Evolutionary conservation across 2,797 vertebrate species (phyloP).

Genomic region (Falco columbarius): DNA sequence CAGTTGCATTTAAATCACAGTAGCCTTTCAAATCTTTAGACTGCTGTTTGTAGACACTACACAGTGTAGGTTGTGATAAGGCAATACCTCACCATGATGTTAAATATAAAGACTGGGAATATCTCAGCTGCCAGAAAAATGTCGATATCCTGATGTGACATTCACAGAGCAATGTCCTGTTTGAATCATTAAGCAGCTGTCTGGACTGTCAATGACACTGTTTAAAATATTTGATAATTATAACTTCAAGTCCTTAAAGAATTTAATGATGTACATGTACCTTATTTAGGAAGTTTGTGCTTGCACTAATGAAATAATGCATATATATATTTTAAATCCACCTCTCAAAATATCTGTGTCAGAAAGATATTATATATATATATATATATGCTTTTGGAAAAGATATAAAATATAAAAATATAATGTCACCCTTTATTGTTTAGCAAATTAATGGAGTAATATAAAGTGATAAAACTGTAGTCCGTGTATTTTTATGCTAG

Average conservation of each 20-base stretch:
- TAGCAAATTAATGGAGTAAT: background rate
- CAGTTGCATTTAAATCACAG: conserved; percentile 50
- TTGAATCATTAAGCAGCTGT: conserved; percentile 35
- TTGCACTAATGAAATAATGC: background rate
- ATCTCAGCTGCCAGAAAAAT: background rate
- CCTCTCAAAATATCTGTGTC: background rate
- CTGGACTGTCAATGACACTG: background rate
- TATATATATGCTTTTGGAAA: too few relatives aligned
- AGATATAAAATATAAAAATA: background rate
- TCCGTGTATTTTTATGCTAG: background rate
- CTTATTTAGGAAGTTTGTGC: background rate
- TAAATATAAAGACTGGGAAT: conserved; percentile 17
- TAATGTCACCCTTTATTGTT: background rate
- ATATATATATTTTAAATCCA: background rate
- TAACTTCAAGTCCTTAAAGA: background rate
- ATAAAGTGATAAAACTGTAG: background rate
- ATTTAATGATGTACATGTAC: background rate
- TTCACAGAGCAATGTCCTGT: background rate
- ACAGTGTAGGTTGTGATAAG: background rate
- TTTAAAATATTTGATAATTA: background rate
- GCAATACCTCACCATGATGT: background rate
- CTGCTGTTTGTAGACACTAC: conserved; percentile 18
- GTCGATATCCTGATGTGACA: conserved; percentile 15
- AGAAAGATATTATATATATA: background rate
- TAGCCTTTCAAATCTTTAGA: conserved; percentile 39